Evolutionary conservation across 2,888 invertebrate genomes (phyloP), one percentile per base, ranked within the genome.

Genomic region (Drosophila prostipennis): DNA sequence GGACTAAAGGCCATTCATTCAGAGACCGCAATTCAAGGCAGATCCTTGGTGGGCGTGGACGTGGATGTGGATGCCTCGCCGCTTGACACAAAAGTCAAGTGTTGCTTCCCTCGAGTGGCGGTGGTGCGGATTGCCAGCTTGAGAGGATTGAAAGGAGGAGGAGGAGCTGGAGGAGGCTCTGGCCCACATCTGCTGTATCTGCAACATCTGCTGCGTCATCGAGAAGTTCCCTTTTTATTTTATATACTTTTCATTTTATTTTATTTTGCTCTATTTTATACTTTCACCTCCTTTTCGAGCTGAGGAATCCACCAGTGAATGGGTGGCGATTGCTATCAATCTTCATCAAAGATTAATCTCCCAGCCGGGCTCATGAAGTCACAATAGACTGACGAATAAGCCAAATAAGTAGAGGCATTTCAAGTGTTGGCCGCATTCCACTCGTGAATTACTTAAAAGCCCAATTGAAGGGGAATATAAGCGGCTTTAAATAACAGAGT

Each of bases 1-100:
- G 14, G n/a, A 14, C 45, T 36, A 57, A 58, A 73, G 54, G 61
- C 60, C 77, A 65, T 72, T 77, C 67, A 53, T 59, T 57, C 64
- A 67, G 60, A 42, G 57, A 67, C 70, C 70, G 68, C 79, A 65
- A 74, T 76, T 74, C 63, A 64, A 53, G 42, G 57, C 63, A 43
- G 61, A 60, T 60, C 55, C 59, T 55, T 19, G 39, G 36, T 51
- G 48, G 52, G 69, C 64, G 57, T 11, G 34, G 34, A 34, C 64
- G 57, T 11, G 34, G 34, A 34, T 11, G 57, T 11, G 34, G 34
- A 34, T 11, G 34, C 69, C 43, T 52, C 59, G 43, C 77, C 75
- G 77, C 83, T 84, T 84, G 84, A 84, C 84, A 84, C 77, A 84
- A 82, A 84, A 87, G 87, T 84, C 84, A 87, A 84, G 84, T 87